These are phyloP conservation scores for Scaptodrosophila latifasciaeformis DNA, from an alignment of 2,888 invertebrate genomes.

Conservation along the genomic window DNA sequence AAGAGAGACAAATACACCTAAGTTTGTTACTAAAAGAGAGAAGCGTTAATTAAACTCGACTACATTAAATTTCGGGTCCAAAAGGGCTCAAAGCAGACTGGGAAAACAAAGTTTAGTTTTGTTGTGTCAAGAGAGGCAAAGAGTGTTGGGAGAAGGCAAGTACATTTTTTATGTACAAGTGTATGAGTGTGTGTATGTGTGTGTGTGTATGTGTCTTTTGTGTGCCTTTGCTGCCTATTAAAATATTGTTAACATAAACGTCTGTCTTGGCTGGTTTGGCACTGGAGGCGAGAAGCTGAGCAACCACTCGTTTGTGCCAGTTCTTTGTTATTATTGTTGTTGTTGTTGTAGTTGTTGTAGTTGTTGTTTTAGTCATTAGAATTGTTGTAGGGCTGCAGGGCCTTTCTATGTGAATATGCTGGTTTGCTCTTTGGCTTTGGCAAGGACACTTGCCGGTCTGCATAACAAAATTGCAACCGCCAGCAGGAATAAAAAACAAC, in stretches of 20 bases:
- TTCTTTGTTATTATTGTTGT: constrained; percentile 13
- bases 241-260: constrained; percentile 54
- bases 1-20: too few species aligned
- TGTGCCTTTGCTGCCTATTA: constrained; percentile 37
- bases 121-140: too few species aligned
- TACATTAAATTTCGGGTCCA: too few species aligned
- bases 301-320: constrained; percentile 30
- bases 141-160: too few species aligned
- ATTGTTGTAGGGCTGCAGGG: too few species aligned
- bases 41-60: too few species aligned
- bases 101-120: too few species aligned
- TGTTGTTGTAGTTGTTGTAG: constrained; percentile 2
- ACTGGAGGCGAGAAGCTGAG: constrained; percentile 9
- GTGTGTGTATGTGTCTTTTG: constrained; percentile 18
- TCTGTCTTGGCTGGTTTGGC: constrained; percentile 13
- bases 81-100: background rate
- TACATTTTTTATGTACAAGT: too few species aligned
- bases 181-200: constrained; percentile 6
- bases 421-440: constrained; percentile 23
- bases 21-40: too few species aligned
- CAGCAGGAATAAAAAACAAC: constrained; percentile 34
- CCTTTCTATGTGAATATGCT: too few species aligned
- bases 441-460: constrained; percentile 39
- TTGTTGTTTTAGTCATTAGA: too few species aligned
- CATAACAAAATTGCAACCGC: constrained; percentile 20